Evolutionary conservation across 1,140 invertebrate species (phyloP).

Genomic region (Melanaphis sacchari): DNA sequence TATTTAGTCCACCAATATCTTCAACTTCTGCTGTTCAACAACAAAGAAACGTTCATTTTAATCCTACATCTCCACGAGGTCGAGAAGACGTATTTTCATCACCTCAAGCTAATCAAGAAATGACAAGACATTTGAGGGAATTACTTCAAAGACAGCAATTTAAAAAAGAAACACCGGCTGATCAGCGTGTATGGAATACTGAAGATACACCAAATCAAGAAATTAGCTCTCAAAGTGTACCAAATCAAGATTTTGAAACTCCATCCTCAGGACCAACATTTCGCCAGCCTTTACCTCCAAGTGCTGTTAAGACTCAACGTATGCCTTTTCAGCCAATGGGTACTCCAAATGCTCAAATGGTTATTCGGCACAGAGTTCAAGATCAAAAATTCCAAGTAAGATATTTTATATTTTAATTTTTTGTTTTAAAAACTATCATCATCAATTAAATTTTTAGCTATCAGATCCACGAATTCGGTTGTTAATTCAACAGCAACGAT

Average conservation of each 20-base stretch:
- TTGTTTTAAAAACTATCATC: neutral
- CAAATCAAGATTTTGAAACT: conserved; percentile 49
- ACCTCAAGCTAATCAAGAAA: conserved; percentile 61
- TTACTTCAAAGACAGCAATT: conserved; percentile 79
- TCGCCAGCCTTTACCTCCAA: conserved; percentile 64
- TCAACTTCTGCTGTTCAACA: conserved; percentile 49
- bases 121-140: conserved; percentile 76
- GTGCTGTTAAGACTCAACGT: conserved; percentile 56
- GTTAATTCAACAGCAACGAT: conserved; percentile 61
- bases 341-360: conserved; percentile 51
- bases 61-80: conserved; percentile 23
- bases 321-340: conserved; percentile 50
- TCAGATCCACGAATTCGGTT: conserved; percentile 63
- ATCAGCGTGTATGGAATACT: conserved; percentile 49
- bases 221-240: conserved; percentile 31
- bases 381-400: conserved; percentile 43
- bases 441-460: conserved; percentile 47
- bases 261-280: conserved; percentile 61
- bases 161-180: conserved; percentile 61
- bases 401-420: neutral
- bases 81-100: conserved; percentile 62
- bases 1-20: conserved; percentile 55
- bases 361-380: conserved; percentile 38
- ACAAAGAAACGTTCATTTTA: conserved; percentile 53
- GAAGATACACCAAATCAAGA: conserved; percentile 51